A percentile compares a stretch with the other conserved stretches of the same genome.
phyloP scores from a whole-genome alignment of 2,888 invertebrate species.

The Periphyllus acericola region DNA sequence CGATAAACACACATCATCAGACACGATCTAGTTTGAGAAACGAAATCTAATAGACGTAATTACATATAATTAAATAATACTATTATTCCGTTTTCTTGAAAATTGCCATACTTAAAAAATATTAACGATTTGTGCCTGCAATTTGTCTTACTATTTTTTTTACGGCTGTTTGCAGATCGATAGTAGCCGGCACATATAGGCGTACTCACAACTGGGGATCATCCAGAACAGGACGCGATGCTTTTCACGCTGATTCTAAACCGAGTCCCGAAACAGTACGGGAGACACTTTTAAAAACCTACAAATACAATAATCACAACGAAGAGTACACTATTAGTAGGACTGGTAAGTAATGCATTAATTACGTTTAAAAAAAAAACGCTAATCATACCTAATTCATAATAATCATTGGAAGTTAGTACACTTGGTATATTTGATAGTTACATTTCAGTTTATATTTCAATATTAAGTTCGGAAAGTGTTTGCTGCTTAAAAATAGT shows the following conservation, averaged over 20 bases:
- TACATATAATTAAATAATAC: background rate
- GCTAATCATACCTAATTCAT: no score
- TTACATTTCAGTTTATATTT: background rate
- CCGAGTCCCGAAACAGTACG: slow-evolving; percentile 81
- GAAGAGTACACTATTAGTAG: slow-evolving; percentile 63
- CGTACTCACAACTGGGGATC: slow-evolving; percentile 53
- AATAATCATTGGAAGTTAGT: no score
- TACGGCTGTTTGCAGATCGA: slow-evolving; percentile 72
- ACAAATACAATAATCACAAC: slow-evolving; percentile 72
- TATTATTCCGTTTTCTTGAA: background rate
- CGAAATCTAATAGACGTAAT: background rate
- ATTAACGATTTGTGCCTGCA: background rate
- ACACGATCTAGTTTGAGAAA: slow-evolving; percentile 1
- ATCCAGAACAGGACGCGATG: slow-evolving; percentile 47
- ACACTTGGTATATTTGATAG: background rate
- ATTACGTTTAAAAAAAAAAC: background rate
- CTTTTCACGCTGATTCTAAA: slow-evolving; percentile 67
- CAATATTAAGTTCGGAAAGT: no score
- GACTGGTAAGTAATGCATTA: slow-evolving; percentile 63
- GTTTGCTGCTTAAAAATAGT: no score
- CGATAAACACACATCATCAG: background rate
- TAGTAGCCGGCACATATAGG: slow-evolving; percentile 77
- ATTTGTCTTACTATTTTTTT: background rate
- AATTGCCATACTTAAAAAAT: background rate
- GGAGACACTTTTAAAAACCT: slow-evolving; percentile 75